Base-by-base conservation (phyloP, 2,888 invertebrate genomes). In the Tetramorium bicarinatum region DNA sequence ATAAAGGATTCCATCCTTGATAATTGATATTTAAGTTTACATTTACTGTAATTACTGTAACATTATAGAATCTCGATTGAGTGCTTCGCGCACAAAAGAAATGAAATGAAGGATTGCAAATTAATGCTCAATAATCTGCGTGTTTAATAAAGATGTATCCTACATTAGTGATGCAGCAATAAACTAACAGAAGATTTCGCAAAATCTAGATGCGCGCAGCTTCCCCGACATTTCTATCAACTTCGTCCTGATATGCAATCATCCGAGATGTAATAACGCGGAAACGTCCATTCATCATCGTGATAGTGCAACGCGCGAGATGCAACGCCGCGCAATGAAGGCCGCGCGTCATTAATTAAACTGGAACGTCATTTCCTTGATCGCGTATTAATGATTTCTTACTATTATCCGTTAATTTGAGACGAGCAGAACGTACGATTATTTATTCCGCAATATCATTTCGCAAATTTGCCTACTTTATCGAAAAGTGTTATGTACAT, bases 201-300 rank as follows among this genome's bases (percentile, higher is more conserved):
- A 64, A 75, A 77, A 52, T 59, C 61, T 18, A 21, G 25, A 49
- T 15, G 15, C 44, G 59, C 34, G 25, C 38, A 4, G 25, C 25
- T 34, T 41, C 38, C 13, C 38, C 47, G 49, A 74, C 80, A 47
- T 61, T 61, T 72, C 72, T 41, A 61, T 59, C 49, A 59, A 21
- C 38, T 64, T 44, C 44, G 18, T 44, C 25, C 74, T 59, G 59
- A 56, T 72, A 82, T 87, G 87, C 88, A 88, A 88, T 88, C 87
- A 88, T 84, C 71, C 84, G 84, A 80, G 87, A 87, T 87, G 80
- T 75, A 52, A 81, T 86, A 88, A 88, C 82, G 83, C 84, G 84
- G 89, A 85, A 86, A 41, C 74, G 71, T 84, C 74, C 82, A 87
- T 87, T 88, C 84, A 88, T 88, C 82, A 79, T 44, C 75, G 7